A percentile compares a stretch with the other conserved stretches of the same genome.
Evolutionary conservation across 1,140 invertebrate species (phyloP).

Genomic region (Notospermus geniculatus): DNA sequence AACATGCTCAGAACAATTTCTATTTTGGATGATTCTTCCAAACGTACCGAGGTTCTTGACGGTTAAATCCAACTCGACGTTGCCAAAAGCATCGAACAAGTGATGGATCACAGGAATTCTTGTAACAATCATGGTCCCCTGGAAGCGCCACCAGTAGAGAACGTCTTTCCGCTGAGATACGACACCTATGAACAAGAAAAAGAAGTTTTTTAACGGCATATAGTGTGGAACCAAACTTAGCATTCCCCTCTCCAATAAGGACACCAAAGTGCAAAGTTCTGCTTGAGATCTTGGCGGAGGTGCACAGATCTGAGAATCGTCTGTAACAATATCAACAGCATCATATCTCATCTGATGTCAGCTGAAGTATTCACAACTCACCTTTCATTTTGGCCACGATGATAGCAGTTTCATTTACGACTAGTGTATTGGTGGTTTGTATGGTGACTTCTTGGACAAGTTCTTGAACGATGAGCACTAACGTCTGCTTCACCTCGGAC

Average conservation of each 20-base stretch:
- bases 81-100: neutral
- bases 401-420: neutral
- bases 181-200: neutral
- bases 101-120: neutral
- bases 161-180: neutral
- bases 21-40: too few relatives aligned
- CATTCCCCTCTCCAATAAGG: neutral
- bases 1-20: too few relatives aligned
- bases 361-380: neutral
- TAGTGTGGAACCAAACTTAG: neutral
- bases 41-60: constrained; percentile 3
- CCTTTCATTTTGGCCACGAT: constrained; percentile 1
- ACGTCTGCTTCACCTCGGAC: neutral
- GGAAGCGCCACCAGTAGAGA: neutral
- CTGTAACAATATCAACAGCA: neutral
- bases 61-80: neutral
- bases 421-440: neutral
- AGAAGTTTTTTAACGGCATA: neutral
- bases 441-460: neutral
- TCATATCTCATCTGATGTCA: neutral
- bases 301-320: neutral
- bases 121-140: neutral
- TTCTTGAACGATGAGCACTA: neutral
- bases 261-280: neutral
- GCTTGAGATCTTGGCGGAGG: too few relatives aligned